Evolutionary conservation across 2,888 invertebrate species (phyloP).

Genomic region (Spisula subtruncata): DNA sequence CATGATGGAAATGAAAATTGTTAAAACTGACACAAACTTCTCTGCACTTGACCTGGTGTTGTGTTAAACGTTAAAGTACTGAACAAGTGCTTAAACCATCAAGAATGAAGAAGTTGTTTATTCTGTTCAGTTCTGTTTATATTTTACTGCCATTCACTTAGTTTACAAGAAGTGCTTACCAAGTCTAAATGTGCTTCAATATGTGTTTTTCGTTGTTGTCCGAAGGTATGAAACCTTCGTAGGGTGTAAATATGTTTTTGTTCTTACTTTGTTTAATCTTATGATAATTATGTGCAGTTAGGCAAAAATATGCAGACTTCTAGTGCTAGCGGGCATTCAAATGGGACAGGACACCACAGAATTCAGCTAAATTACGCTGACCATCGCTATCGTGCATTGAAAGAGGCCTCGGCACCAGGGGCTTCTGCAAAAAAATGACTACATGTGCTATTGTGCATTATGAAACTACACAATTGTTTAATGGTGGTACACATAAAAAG

Average conservation of each 20-base stretch:
- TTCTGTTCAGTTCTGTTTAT: not conserved
- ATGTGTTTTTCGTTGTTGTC: not conserved
- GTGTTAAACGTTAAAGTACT: not conserved
- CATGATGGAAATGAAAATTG: not conserved
- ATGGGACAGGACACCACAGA: too few species aligned
- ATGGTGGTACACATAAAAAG: not conserved
- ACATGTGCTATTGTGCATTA: not conserved
- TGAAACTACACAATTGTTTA: not conserved
- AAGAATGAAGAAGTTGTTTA: not conserved
- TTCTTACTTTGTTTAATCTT: slow-evolving; percentile 15
- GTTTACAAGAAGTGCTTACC: slow-evolving; percentile 18
- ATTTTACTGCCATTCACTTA: not conserved
- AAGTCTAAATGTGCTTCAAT: slow-evolving; percentile 16
- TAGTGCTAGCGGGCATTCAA: too few species aligned
- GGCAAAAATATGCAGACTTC: too few species aligned
- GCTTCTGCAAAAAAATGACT: too few species aligned
- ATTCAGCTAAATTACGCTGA: too few species aligned
- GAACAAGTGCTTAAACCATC: slow-evolving; percentile 4
- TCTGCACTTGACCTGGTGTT: not conserved
- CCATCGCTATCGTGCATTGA: too few species aligned
- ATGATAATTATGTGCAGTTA: not conserved
- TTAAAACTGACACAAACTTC: not conserved
- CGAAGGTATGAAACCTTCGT: slow-evolving; percentile 30
- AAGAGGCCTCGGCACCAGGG: too few species aligned
- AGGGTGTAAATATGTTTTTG: slow-evolving; percentile 29